Percentiles rank a stretch among this genome's conserved stretches.
phyloP scores from a whole-genome alignment of 2,113 vertebrate genomes.

The Istiophorus platypterus region DNA sequence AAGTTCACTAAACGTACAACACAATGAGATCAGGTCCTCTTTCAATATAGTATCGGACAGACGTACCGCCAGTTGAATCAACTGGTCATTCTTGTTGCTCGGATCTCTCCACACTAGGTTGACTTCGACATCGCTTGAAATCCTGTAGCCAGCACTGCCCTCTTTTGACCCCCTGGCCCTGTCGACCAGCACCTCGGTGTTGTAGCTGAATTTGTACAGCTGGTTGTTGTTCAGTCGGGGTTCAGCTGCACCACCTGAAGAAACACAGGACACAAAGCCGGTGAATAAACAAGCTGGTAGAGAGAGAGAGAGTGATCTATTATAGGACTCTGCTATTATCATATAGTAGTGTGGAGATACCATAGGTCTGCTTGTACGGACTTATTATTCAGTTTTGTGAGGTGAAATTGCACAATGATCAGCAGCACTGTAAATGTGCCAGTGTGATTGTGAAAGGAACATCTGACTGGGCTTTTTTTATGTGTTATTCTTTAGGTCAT shows the following conservation, averaged over 20 bases:
- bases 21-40: neutral
- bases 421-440: neutral
- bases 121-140: conserved; percentile 89
- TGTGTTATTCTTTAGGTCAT: too few species aligned
- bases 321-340: neutral
- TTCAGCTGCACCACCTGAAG: conserved; percentile 89
- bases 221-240: conserved; percentile 92
- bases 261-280: conserved; percentile 69
- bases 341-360: neutral
- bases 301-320: neutral
- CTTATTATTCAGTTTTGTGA: neutral
- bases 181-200: conserved; percentile 89
- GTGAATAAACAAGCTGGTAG: conserved; percentile 8
- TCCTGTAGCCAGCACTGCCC: conserved; percentile 87
- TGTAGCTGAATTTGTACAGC: conserved; percentile 92
- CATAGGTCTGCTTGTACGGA: neutral
- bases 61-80: conserved; percentile 89
- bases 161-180: conserved; percentile 81
- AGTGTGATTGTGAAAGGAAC: too few species aligned
- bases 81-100: conserved; percentile 90
- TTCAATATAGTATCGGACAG: neutral
- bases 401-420: neutral
- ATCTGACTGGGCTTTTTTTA: too few species aligned
- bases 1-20: neutral
- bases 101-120: conserved; percentile 93